Evolutionary conservation across 2,888 invertebrate genomes (phyloP).

Genomic region (Drosophila anomelani): DNA sequence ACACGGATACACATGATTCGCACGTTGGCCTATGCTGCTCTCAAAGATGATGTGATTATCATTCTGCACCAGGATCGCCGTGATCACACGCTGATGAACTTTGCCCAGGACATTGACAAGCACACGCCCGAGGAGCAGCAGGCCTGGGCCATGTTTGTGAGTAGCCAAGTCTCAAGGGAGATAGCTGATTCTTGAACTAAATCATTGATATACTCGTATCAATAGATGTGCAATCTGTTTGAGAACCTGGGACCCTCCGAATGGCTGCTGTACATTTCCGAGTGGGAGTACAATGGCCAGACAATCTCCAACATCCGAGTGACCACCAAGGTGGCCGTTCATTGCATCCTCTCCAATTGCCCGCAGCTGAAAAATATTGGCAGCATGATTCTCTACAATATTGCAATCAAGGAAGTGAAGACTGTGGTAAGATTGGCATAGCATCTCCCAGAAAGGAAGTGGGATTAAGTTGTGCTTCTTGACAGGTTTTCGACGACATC

Average conservation of each 20-base stretch:
- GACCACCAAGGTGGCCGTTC: conserved; percentile 96
- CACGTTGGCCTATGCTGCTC: conserved; percentile 90
- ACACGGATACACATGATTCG: conserved; percentile 89
- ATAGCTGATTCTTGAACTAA: background rate
- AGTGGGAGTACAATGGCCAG: conserved; percentile 92
- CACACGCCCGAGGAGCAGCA: conserved; percentile 91
- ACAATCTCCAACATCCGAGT: conserved; percentile 94
- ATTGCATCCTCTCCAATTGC: conserved; percentile 91
- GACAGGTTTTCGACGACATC: conserved; percentile 96
- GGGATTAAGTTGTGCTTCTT: no score
- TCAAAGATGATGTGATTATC: conserved; percentile 95
- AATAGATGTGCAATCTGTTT: conserved; percentile 94
- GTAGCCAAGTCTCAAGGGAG: conserved; percentile 69
- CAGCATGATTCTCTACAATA: conserved; percentile 94
- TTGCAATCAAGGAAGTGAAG: conserved; percentile 98
- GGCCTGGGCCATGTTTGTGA: conserved; percentile 92
- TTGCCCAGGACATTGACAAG: conserved; percentile 92
- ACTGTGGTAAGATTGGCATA: conserved; percentile 89
- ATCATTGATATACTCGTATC: background rate
- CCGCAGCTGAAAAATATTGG: conserved; percentile 91
- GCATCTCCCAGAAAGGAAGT: no score
- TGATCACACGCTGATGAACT: conserved; percentile 95
- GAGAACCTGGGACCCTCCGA: conserved; percentile 95
- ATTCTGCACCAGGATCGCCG: conserved; percentile 95
- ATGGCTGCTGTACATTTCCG: conserved; percentile 97